Evolutionary conservation across 2,113 vertebrate species (phyloP).

Genomic region (Pampusana beccarii): DNA sequence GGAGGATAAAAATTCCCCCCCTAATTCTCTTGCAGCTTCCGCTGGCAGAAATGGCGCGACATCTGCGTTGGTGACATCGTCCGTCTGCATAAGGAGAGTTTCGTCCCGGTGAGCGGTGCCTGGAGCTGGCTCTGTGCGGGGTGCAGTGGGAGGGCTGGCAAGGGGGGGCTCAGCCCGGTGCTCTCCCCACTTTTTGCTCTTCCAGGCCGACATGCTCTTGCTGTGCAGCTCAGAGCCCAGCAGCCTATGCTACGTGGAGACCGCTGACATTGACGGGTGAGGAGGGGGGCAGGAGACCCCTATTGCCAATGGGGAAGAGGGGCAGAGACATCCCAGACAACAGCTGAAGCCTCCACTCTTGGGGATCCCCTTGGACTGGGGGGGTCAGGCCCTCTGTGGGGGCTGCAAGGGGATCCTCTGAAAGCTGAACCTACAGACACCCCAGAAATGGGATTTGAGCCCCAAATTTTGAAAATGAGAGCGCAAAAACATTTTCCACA

Average conservation of each 20-base stretch:
- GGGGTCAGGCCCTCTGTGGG: background rate
- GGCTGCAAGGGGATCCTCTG: background rate
- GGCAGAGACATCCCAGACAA: background rate
- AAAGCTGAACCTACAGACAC: background rate
- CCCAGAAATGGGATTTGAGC: background rate
- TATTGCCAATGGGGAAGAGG: accelerated
- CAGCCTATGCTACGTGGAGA: conserved; percentile 95
- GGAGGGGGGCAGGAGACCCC: background rate
- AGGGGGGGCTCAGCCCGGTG: background rate
- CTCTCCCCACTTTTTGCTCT: background rate
- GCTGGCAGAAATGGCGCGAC: conserved; percentile 79
- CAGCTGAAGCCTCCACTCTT: accelerated
- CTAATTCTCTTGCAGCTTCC: conserved; percentile 74
- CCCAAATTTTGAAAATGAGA: background rate
- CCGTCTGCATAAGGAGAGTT: conserved; percentile 82
- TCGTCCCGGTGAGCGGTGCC: conserved; percentile 82
- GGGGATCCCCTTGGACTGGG: background rate
- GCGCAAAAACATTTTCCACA: background rate
- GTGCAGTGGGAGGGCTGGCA: accelerated
- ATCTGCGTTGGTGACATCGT: conserved; percentile 87
- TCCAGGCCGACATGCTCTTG: conserved; percentile 86
- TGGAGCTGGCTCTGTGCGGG: accelerated
- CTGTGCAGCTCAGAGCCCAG: conserved; percentile 90
- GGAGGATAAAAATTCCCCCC: background rate
- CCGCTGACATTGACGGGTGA: conserved; percentile 93